Evolutionary conservation across 2,888 invertebrate species (phyloP), one percentile per base, ranked within the genome.

Genomic region (Zygogramma bicolorata): DNA sequence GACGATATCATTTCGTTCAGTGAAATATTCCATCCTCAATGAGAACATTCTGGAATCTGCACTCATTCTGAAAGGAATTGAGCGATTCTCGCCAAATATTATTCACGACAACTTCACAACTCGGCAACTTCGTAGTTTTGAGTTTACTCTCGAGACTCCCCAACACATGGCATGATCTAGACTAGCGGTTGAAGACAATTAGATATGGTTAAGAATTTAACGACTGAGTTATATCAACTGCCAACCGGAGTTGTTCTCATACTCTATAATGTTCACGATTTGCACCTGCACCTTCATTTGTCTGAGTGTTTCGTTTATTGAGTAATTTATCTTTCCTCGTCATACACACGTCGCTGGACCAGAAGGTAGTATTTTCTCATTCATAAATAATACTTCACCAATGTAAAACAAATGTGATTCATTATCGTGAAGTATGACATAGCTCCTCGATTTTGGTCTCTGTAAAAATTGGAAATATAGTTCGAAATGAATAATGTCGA

Each of bases 131-230:
- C 66, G 58, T 62, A 71, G 69, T 75, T 74, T 68, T 70, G 70
- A 75, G 71, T 70, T 70, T 18, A 40, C 71, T 71, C 69, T 38
- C 27, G 65, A 68, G 71, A 71, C 66, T 25, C 29, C 6, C 63
- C 25, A 27, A 31, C 58, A 69, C 71, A 68, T 67, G 67, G 67
- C 67, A 46, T 53, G 29, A 58, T 57, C 71, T 46, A 59, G 67
- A 75, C 71, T 75, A 72, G 74, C 65, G 74, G 74, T 71, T 63
- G 66, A 68, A 71, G 71, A 71, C 71, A 75, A 75, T 72, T 75
- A 71, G 70, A 73, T 58, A 66, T 69, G 66, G 69, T 66, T 66
- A 57, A 65, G 66, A 65, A 62, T 69, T 69, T 62, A 63, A 46
- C 63, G 49, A 27, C 15, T 5, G 27, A 53, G 53, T 27, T 53